phyloP scores from a whole-genome alignment of 2,888 invertebrate genomes.

The Masnerella sp. region DNA sequence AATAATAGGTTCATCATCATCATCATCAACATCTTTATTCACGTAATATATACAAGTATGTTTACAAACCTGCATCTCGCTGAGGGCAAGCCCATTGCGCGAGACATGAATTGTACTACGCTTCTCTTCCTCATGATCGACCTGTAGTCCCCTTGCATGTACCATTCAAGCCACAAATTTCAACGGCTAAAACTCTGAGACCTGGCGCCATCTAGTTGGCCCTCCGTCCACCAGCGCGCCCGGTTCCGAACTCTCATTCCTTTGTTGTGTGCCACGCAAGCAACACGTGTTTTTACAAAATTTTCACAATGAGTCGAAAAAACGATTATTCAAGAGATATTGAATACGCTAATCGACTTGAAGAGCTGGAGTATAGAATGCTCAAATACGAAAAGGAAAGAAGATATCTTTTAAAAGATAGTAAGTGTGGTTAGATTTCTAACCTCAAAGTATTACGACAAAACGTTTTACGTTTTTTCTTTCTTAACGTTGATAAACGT shows the following conservation, averaged over 20 bases:
- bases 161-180: constrained; percentile 16
- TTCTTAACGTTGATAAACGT: too few relatives aligned
- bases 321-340: not conserved
- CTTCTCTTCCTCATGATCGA: too few relatives aligned
- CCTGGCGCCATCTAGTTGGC: constrained; percentile 1
- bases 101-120: too few relatives aligned
- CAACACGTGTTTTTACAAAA: not conserved
- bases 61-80: too few relatives aligned
- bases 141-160: constrained; percentile 8
- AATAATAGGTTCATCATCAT: too few relatives aligned
- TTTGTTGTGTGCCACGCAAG: not conserved
- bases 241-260: constrained; percentile 1
- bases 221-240: not conserved
- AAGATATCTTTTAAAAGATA: not conserved
- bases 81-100: too few relatives aligned
- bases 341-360: not conserved
- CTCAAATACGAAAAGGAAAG: not conserved
- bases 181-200: constrained; percentile 1
- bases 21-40: too few relatives aligned
- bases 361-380: not conserved
- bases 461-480: too few relatives aligned
- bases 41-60: too few relatives aligned
- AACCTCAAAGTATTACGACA: not conserved
- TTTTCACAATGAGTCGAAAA: not conserved
- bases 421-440: too few relatives aligned